phyloP scores from a whole-genome alignment of 2,113 vertebrate species.

The Peromyscus leucopus region DNA sequence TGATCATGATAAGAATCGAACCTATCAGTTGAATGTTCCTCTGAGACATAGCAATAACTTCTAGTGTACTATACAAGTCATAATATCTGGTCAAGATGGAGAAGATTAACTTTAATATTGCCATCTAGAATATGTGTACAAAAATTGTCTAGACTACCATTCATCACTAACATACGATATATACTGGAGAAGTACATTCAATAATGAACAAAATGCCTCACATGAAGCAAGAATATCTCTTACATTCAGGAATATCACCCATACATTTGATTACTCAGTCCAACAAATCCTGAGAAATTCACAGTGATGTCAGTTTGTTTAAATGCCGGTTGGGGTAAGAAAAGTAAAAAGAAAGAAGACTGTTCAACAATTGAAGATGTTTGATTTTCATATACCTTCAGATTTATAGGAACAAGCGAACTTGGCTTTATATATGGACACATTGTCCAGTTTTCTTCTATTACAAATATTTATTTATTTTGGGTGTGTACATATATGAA shows the following conservation, averaged over 20 bases:
- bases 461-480: not conserved
- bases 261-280: not conserved
- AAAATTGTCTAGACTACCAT: not conserved
- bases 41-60: not conserved
- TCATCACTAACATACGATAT: not conserved
- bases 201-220: not conserved
- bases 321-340: conserved; percentile 4
- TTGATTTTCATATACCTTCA: not conserved
- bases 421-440: not conserved
- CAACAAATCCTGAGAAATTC: not conserved
- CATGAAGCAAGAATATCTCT: not conserved
- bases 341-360: not conserved
- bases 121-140: not conserved
- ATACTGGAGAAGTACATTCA: not conserved
- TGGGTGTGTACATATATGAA: not conserved
- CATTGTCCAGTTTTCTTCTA: not conserved
- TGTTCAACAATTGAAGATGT: not conserved
- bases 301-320: not conserved
- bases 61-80: not conserved
- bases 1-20: conserved; percentile 25
- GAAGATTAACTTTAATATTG: conserved; percentile 30
- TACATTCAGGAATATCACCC: not conserved
- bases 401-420: conserved; percentile 16
- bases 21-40: not conserved
- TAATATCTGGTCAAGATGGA: not conserved